A percentile compares a stretch with the other conserved stretches of the same genome.
These are phyloP conservation scores for Drosophila flavopinicola DNA, from an alignment of 2,888 invertebrate genomes.

Conservation along the genomic window DNA sequence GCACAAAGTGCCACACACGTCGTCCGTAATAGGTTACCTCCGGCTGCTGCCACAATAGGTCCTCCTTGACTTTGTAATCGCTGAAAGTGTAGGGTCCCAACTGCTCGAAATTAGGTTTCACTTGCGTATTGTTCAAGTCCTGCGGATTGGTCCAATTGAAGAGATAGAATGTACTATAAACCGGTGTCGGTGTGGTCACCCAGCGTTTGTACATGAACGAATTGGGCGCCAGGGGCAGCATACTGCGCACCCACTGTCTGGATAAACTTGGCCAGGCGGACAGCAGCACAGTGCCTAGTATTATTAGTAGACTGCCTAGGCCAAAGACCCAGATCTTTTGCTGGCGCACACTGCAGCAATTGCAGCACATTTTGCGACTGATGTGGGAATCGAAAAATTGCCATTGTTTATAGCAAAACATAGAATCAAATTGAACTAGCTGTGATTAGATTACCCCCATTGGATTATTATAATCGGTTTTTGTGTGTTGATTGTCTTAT, in stretches of 20 bases:
- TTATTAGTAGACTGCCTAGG: slow-evolving; percentile 55
- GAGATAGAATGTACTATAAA: slow-evolving; percentile 89
- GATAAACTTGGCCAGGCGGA: slow-evolving; percentile 78
- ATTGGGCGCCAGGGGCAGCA: slow-evolving; percentile 86
- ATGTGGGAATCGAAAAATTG: not conserved
- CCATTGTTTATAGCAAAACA: slow-evolving; percentile 14
- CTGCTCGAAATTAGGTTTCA: slow-evolving; percentile 87
- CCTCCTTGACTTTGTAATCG: slow-evolving; percentile 75
- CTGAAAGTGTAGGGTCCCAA: slow-evolving; percentile 87
- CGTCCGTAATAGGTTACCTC: slow-evolving; percentile 91
- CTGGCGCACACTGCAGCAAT: slow-evolving; percentile 77
- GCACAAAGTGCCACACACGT: slow-evolving; percentile 89
- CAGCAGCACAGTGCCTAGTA: slow-evolving; percentile 70
- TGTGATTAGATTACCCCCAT: slow-evolving; percentile 39
- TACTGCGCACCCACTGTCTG: slow-evolving; percentile 41
- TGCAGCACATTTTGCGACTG: slow-evolving; percentile 76
- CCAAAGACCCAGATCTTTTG: slow-evolving; percentile 80
- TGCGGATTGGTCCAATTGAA: slow-evolving; percentile 92
- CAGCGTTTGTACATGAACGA: slow-evolving; percentile 89
- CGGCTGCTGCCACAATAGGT: slow-evolving; percentile 87
- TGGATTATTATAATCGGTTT: slow-evolving; percentile 11
- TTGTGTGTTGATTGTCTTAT: not conserved
- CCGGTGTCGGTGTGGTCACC: slow-evolving; percentile 91
- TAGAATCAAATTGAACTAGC: not conserved
- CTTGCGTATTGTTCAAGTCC: slow-evolving; percentile 85